These are phyloP conservation scores for Thecophora atra DNA, from an alignment of 2,888 invertebrate genomes.

Conservation along the genomic window DNA sequence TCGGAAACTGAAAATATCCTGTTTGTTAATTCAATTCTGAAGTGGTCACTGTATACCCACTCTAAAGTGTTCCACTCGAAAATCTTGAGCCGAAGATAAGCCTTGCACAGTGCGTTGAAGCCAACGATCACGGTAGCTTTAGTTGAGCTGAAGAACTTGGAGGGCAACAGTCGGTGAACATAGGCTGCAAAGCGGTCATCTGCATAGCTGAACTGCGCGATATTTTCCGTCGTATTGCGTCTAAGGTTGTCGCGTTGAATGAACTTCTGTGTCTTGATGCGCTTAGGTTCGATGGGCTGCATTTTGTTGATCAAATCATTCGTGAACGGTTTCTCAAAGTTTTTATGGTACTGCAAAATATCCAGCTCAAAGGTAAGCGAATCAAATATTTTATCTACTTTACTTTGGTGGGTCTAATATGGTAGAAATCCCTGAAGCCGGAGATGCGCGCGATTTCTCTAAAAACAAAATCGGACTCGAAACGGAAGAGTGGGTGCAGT, in stretches of 20 bases:
- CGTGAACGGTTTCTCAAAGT: neutral
- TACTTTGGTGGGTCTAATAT: slow-evolving; percentile 45
- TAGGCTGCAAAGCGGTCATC: slow-evolving; percentile 47
- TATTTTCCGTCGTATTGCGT: too few relatives aligned
- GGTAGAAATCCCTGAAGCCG: slow-evolving; percentile 50
- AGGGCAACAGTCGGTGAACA: slow-evolving; percentile 48
- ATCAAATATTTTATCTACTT: neutral
- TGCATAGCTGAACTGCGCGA: slow-evolving; percentile 40
- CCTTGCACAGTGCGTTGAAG: slow-evolving; percentile 52
- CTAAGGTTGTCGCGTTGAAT: too few relatives aligned
- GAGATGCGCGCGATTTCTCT: slow-evolving; percentile 52
- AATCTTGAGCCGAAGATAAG: slow-evolving; percentile 53
- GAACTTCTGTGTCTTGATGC: slow-evolving; percentile 42
- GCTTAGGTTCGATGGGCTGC: slow-evolving; percentile 57
- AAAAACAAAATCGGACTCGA: slow-evolving; percentile 52
- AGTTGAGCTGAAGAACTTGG: slow-evolving; percentile 47
- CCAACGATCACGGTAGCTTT: slow-evolving; percentile 53
- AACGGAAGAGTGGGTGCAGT: slow-evolving; percentile 56
- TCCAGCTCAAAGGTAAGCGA: neutral
- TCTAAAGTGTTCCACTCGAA: slow-evolving; percentile 53
- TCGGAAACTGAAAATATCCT: slow-evolving; percentile 27
- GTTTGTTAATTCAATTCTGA: neutral
- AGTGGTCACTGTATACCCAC: slow-evolving; percentile 43
- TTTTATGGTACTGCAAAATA: neutral
- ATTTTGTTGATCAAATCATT: slow-evolving; percentile 47